Evolutionary conservation across 2,797 vertebrate genomes (phyloP).

Genomic region (Acrossocheilus wenchowensis): DNA sequence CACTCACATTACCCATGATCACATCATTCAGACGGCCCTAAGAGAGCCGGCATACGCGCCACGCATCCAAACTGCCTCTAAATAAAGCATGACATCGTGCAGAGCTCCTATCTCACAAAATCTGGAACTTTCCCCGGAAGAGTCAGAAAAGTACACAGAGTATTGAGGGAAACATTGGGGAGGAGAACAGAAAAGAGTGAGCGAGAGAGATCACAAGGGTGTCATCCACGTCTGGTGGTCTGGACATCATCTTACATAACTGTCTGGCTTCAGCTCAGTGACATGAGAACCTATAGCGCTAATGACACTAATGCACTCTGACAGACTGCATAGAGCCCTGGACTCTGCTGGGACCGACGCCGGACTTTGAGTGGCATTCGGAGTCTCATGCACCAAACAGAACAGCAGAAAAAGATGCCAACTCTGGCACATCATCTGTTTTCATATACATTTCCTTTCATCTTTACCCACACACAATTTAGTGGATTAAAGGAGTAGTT

Average conservation of each 20-base stretch:
- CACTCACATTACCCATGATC: neutral
- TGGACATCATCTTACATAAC: conserved; percentile 58
- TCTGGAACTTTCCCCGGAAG: conserved; percentile 38
- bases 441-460: conserved; percentile 22
- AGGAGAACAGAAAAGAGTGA: conserved; percentile 30
- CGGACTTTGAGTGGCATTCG: conserved; percentile 20
- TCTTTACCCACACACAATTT: neutral
- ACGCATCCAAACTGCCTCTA: conserved; percentile 23
- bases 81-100: conserved; percentile 41
- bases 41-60: neutral
- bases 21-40: conserved; percentile 8
- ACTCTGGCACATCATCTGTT: conserved; percentile 15
- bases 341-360: conserved; percentile 24
- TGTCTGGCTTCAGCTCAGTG: conserved; percentile 54
- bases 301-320: conserved; percentile 49
- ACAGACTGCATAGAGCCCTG: conserved; percentile 44
- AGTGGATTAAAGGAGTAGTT: conserved; percentile 14
- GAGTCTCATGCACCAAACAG: neutral
- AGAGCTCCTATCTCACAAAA: conserved; percentile 10
- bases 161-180: conserved; percentile 19
- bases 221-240: conserved; percentile 49
- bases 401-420: conserved; percentile 2
- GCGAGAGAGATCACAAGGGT: conserved; percentile 7
- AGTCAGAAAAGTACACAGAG: conserved; percentile 29
- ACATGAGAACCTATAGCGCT: conserved; percentile 50